phyloP scores from a whole-genome alignment of 1,140 invertebrate genomes.

The Tachypleus tridentatus region DNA sequence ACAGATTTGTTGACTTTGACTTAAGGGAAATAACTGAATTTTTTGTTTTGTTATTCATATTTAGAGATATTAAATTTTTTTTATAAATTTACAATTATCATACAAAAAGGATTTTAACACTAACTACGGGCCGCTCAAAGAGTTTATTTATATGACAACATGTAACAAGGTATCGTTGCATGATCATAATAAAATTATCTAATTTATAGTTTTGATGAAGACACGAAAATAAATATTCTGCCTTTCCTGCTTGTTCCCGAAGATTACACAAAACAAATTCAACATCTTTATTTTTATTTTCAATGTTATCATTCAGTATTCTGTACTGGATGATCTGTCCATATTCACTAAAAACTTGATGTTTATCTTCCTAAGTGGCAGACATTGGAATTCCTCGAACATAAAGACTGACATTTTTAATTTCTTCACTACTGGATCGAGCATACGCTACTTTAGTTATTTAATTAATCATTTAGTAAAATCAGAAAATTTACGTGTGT shows the following conservation, averaged over 20 bases:
- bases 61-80: too few relatives aligned
- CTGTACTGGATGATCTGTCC: constrained; percentile 52
- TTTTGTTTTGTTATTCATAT: too few relatives aligned
- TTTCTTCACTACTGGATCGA: constrained; percentile 74
- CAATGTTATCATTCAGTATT: constrained; percentile 20
- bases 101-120: too few relatives aligned
- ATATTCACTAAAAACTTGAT: constrained; percentile 63
- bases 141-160: too few relatives aligned
- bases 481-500: too few relatives aligned
- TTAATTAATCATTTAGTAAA: constrained; percentile 68
- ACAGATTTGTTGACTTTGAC: too few relatives aligned
- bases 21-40: too few relatives aligned
- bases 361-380: constrained; percentile 72
- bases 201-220: too few relatives aligned
- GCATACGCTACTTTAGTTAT: constrained; percentile 82
- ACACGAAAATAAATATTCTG: constrained; percentile 28
- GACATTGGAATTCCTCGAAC: constrained; percentile 74
- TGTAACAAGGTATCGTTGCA: too few relatives aligned
- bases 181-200: too few relatives aligned
- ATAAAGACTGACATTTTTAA: constrained; percentile 91
- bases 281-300: constrained; percentile 21
- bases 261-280: constrained; percentile 27
- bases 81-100: too few relatives aligned
- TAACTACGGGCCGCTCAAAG: too few relatives aligned
- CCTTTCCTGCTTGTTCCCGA: constrained; percentile 56